Evolutionary conservation across 2,888 invertebrate genomes (phyloP).

Genomic region (Drosophila neonasuta): DNA sequence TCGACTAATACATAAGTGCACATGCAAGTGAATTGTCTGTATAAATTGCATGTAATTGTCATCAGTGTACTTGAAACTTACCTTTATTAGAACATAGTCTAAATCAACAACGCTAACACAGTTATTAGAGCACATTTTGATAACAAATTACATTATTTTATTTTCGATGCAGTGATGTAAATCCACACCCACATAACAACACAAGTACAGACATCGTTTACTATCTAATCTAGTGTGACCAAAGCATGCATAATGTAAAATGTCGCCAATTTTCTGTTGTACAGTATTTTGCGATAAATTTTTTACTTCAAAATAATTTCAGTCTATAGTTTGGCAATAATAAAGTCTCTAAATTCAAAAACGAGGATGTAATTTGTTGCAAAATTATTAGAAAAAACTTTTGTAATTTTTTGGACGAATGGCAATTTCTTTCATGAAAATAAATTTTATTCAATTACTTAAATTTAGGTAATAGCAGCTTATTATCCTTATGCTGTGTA

Average conservation of each 20-base stretch:
- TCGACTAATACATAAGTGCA: background rate
- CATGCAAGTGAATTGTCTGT: background rate
- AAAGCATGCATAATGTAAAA: background rate
- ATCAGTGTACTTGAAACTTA: conserved; percentile 27
- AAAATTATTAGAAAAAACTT: too few species aligned
- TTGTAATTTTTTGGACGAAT: too few species aligned
- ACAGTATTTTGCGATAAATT: background rate
- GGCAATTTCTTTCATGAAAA: too few species aligned
- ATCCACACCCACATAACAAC: conserved; percentile 43
- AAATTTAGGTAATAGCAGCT: too few species aligned
- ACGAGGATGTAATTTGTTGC: too few species aligned
- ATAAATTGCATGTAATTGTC: background rate
- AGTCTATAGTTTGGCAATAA: too few species aligned
- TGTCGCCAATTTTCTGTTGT: background rate
- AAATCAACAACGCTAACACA: conserved; percentile 47
- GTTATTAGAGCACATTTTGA: conserved; percentile 58
- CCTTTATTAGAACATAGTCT: conserved; percentile 74
- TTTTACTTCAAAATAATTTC: background rate
- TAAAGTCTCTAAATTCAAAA: too few species aligned
- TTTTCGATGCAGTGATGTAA: conserved; percentile 30
- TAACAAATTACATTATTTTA: conserved; percentile 46
- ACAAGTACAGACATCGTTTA: conserved; percentile 43
- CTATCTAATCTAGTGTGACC: conserved; percentile 38
- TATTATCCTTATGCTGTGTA: too few species aligned
- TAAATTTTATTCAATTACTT: too few species aligned